phyloP scores from a whole-genome alignment of 2,888 invertebrate genomes.

The Eupithecia exiguata region DNA sequence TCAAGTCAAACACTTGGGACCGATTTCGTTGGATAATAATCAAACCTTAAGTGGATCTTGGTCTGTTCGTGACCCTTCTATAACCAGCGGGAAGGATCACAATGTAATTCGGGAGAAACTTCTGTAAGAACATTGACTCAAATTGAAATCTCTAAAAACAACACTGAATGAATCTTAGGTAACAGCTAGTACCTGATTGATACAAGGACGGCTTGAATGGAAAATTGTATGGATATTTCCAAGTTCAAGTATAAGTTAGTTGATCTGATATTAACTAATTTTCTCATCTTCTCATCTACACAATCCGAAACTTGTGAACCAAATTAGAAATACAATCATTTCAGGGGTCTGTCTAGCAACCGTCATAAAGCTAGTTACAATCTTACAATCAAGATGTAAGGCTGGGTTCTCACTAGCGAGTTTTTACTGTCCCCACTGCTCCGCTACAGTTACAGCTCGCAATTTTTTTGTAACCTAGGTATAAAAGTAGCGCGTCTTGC shows the following conservation, averaged over 20 bases:
- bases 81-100: not conserved
- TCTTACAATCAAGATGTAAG: slow-evolving; percentile 30
- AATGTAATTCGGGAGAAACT: not conserved
- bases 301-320: not conserved
- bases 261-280: not conserved
- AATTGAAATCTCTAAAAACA: not conserved
- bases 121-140: not conserved
- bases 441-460: not conserved
- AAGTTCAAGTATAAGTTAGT: not conserved
- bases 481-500: not conserved
- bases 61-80: not conserved
- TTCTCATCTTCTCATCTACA: not conserved
- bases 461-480: not conserved
- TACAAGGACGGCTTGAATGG: not conserved
- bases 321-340: slow-evolving; percentile 10
- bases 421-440: not conserved
- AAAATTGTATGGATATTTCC: not conserved
- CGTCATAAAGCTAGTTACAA: slow-evolving; percentile 21
- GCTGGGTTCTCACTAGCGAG: not conserved
- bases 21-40: not conserved
- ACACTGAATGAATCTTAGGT: not conserved
- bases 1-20: not conserved
- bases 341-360: not conserved
- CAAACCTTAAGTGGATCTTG: not conserved
- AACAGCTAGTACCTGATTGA: not conserved